phyloP scores from a whole-genome alignment of 1,140 invertebrate species.

The Sitophilus oryzae region DNA sequence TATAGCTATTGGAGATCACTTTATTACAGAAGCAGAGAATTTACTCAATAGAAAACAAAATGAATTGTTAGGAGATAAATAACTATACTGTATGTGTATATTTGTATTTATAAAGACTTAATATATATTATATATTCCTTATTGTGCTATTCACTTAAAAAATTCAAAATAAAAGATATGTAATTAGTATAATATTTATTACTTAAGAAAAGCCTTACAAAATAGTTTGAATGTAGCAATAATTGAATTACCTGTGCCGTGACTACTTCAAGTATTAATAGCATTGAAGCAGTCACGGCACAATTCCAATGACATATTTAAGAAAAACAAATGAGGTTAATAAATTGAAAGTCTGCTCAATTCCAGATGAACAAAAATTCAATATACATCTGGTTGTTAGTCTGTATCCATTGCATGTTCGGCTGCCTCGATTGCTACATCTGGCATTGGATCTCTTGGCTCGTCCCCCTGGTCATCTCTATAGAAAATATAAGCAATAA shows the following conservation, averaged over 20 bases:
- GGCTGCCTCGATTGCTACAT: constrained; percentile 53
- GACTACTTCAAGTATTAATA: constrained; percentile 24
- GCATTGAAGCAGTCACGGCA: constrained; percentile 35
- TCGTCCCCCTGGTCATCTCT: constrained; percentile 36
- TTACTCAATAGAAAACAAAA: constrained; percentile 62
- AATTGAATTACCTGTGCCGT: constrained; percentile 27
- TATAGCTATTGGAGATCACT: constrained; percentile 58
- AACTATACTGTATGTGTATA: no score
- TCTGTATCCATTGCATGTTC: constrained; percentile 43
- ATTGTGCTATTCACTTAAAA: no score
- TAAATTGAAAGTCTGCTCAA: no score
- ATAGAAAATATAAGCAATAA: constrained; percentile 15
- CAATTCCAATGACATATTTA: not conserved
- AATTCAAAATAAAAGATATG: no score
- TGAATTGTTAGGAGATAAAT: constrained; percentile 58
- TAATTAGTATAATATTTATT: constrained; percentile 10
- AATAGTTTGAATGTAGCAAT: not conserved
- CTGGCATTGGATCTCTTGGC: constrained; percentile 46
- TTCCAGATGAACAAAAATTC: no score
- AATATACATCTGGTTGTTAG: no score
- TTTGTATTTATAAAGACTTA: no score
- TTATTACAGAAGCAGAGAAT: constrained; percentile 59
- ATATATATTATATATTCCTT: no score
- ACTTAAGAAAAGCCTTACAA: constrained; percentile 5
- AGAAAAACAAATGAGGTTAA: constrained; percentile 5